These are phyloP conservation scores for Haplotaxodon microlepis DNA, from an alignment of 2,113 vertebrate species.

Conservation along the genomic window DNA sequence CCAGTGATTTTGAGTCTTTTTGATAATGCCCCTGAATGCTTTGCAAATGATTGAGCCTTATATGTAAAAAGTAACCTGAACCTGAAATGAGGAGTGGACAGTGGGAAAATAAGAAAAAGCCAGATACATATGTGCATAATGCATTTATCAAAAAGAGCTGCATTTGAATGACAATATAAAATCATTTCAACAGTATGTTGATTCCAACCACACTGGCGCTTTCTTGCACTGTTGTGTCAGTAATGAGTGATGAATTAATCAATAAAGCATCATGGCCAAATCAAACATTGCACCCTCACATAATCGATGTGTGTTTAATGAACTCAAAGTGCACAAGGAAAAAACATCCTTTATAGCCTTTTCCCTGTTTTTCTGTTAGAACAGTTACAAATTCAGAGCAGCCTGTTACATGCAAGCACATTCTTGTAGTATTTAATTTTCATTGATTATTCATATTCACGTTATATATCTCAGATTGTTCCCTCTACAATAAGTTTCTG, in stretches of 20 bases:
- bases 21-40: not conserved
- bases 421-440: not conserved
- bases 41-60: not conserved
- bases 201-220: not conserved
- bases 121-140: not conserved
- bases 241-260: not conserved
- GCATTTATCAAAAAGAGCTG: not conserved
- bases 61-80: not conserved
- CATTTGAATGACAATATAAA: not conserved
- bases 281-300: not conserved
- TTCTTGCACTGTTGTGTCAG: not conserved
- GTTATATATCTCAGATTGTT: not conserved
- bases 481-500: accelerated
- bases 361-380: not conserved
- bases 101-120: not conserved
- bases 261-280: not conserved
- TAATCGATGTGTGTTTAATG: not conserved
- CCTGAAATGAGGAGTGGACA: not conserved
- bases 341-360: accelerated
- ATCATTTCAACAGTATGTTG: not conserved
- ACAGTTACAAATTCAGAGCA: not conserved
- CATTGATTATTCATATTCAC: not conserved
- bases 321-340: not conserved
- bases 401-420: not conserved
- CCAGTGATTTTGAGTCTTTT: not conserved